Conservation (phyloP, 2,888 invertebrate genomes). For the Erpobdella octoculata region DNA sequence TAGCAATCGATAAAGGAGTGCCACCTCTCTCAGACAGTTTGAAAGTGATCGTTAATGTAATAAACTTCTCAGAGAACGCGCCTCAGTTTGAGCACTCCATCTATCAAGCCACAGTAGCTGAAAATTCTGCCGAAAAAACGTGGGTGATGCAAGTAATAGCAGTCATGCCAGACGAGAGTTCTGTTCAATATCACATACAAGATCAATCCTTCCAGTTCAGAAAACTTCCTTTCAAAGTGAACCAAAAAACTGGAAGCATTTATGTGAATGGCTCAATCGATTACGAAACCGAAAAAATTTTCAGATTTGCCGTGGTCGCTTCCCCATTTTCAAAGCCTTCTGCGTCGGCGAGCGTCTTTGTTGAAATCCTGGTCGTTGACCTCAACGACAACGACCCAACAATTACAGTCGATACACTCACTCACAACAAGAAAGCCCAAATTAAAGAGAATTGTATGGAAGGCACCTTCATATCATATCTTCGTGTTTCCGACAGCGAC, state of each 20-base stretch:
- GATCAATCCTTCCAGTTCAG: background rate
- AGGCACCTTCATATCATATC: constrained; percentile 63
- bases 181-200: constrained; percentile 16
- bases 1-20: constrained; percentile 20
- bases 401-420: constrained; percentile 40
- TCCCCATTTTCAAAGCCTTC: constrained; percentile 36
- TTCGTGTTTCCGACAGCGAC: constrained; percentile 75
- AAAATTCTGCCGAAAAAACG: background rate
- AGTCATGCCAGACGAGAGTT: background rate
- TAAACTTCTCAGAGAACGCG: background rate
- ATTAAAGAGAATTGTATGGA: constrained; percentile 79
- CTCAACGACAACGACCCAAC: constrained; percentile 42
- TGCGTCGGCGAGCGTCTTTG: constrained; percentile 37
- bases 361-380: constrained; percentile 40
- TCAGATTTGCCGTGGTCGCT: constrained; percentile 31
- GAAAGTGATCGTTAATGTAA: background rate
- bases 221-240: constrained; percentile 28
- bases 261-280: constrained; percentile 32
- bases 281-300: constrained; percentile 29
- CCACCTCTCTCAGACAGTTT: constrained; percentile 4
- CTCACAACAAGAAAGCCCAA: constrained; percentile 34
- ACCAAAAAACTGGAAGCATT: constrained; percentile 30
- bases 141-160: constrained; percentile 1
- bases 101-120: background rate
- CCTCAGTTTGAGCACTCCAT: constrained; percentile 3